Evolutionary conservation across 2,113 vertebrate species (phyloP).

Genomic region (Chitala chitala): DNA sequence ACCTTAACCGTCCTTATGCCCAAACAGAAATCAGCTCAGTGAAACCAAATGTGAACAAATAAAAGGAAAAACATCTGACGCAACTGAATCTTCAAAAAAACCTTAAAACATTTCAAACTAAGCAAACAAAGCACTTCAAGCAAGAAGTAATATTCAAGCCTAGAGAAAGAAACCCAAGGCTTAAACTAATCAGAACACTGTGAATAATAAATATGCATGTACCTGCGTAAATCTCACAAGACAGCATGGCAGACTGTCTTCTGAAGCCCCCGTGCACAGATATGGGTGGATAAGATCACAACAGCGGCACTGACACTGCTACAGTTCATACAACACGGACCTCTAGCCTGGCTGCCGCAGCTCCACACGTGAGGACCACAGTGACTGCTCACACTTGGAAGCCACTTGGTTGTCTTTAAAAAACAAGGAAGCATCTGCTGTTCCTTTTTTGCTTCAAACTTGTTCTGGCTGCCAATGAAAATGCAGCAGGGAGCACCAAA

Average conservation of each 20-base stretch:
- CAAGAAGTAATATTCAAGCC: no score
- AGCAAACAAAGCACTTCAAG: background rate
- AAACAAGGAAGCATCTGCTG: constrained; percentile 45
- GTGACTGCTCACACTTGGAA: background rate
- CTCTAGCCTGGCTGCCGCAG: background rate
- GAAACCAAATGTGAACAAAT: no score
- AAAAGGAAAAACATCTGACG: background rate
- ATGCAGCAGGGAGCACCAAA: background rate
- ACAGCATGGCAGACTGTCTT: constrained; percentile 52
- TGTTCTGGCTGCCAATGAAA: background rate
- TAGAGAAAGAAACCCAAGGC: no score
- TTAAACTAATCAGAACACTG: no score
- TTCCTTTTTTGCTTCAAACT: constrained; percentile 35
- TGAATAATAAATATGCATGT: background rate
- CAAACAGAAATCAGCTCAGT: no score
- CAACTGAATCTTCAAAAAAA: background rate
- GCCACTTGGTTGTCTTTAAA: constrained; percentile 8
- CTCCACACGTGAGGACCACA: background rate
- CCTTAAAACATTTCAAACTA: background rate
- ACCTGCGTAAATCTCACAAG: constrained; percentile 57
- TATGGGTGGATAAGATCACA: background rate
- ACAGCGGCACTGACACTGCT: constrained; percentile 2
- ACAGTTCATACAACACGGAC: background rate
- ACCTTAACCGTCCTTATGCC: no score
- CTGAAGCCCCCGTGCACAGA: background rate